These are phyloP conservation scores for Chymomyza amoena DNA, from an alignment of 2,888 invertebrate genomes.

Conservation along the genomic window DNA sequence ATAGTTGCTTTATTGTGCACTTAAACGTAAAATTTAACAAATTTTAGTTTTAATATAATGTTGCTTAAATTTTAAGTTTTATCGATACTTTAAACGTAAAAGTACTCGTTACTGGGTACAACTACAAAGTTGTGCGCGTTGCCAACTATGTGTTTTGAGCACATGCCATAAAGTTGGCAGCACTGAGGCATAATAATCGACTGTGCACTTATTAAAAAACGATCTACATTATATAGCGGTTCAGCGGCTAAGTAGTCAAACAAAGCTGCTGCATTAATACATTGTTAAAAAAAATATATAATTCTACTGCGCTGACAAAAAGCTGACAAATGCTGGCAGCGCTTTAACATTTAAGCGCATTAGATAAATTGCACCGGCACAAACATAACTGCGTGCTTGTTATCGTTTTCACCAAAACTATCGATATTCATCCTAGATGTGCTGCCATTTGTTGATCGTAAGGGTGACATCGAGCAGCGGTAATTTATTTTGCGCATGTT, in stretches of 20 bases:
- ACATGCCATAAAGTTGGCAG: neutral
- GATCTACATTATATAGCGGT: neutral
- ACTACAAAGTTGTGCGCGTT: neutral
- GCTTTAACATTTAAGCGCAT: no score
- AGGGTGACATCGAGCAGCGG: slow-evolving; percentile 33
- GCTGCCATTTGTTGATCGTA: neutral
- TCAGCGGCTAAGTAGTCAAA: neutral
- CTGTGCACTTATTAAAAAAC: neutral
- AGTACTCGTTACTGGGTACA: neutral
- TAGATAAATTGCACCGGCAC: neutral
- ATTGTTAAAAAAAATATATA: no score
- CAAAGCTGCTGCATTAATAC: neutral
- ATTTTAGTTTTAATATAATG: neutral
- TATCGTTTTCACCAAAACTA: neutral
- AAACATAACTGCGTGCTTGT: neutral
- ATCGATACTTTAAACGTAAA: neutral
- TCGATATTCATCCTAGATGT: neutral
- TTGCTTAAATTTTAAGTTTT: neutral
- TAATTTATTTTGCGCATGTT: slow-evolving; percentile 49
- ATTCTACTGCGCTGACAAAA: no score
- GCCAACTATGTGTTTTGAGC: neutral
- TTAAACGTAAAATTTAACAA: neutral
- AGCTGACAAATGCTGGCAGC: no score
- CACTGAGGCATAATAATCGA: neutral
- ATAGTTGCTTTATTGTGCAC: neutral